Evolutionary conservation across 2,113 vertebrate species (phyloP), one percentile per base, ranked within the genome.

Genomic region (Siniperca chuatsi): DNA sequence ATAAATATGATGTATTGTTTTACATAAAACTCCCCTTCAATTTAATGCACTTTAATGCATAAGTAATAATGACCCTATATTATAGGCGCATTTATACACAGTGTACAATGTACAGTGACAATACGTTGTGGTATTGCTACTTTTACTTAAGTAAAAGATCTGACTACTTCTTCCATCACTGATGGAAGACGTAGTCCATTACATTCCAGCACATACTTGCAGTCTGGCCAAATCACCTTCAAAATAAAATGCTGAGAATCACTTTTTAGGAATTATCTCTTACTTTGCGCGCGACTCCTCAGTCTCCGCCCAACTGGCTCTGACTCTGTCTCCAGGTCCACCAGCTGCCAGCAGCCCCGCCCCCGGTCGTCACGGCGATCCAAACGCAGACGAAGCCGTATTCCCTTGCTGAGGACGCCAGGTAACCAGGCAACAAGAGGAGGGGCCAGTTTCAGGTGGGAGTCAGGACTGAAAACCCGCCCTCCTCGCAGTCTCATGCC

Each of bases 401-500:
- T 93, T 3, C 93, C 91, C 65, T 90, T 92, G 44, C 86, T 87
- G 58, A 94, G 90, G 68, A 92, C 83, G 21, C 81, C 91, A 1
- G 94, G 92, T 68, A 95, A 87, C 94, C 95, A 95, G 87, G 89
- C 68, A 50, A 93, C 78, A 1, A 90, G 68, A 69, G 92, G 85
- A 90, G 85, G 72, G 67, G 42, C 74, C 48, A 61, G 35, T 18
- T 68, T 58, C 73, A 50, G 80, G 37, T 75, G 40, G 23, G 77
- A 66, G 29, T 82, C 48, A n/a, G 70, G 75, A 69, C 80, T 81
- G 66, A 90, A 87, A 67, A 93, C 89, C 90, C 83, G 91, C 69
- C 91, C 89, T 78, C 93, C 87, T 71, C 85, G 75, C 84, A 93
- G 90, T 86, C 92, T 95, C 95, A 95, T 94, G 78, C 90, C 93